Conservation (phyloP, 1,140 invertebrate species). For the Drosophila kohkoa region DNA sequence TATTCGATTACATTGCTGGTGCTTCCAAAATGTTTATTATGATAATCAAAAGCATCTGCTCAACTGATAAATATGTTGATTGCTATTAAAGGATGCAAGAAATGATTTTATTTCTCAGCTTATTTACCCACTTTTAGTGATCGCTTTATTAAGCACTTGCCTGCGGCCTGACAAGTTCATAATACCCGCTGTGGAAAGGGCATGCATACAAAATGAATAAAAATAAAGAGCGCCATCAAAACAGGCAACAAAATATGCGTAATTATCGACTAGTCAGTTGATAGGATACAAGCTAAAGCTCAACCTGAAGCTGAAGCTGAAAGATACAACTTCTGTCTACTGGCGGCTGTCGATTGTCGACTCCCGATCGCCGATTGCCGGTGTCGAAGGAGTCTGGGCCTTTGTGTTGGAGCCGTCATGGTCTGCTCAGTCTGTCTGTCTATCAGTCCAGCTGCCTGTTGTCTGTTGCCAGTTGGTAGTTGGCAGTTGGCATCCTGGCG, state of each 20-base stretch:
- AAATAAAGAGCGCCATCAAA: constrained; percentile 76
- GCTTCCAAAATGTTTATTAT: constrained; percentile 4
- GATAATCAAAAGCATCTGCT: background rate
- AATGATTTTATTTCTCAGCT: background rate
- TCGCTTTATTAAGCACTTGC: background rate
- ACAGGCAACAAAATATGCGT: constrained; percentile 82
- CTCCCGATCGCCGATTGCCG: constrained; percentile 4
- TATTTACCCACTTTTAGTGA: background rate
- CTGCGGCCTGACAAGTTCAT: constrained; percentile 21
- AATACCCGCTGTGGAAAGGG: constrained; percentile 36
- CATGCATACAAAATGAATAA: constrained; percentile 44
- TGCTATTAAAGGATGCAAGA: background rate
- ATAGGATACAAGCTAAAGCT: constrained; percentile 11
- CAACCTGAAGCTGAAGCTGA: background rate
- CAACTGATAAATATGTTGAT: background rate
- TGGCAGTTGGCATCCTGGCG: constrained; percentile 68
- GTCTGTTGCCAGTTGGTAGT: constrained; percentile 38
- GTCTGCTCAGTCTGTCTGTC: constrained; percentile 25
- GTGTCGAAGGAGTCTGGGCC: constrained; percentile 52
- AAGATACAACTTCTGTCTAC: background rate
- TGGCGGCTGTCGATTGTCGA: constrained; percentile 18
- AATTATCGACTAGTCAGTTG: constrained; percentile 72
- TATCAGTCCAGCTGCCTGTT: constrained; percentile 4
- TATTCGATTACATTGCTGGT: background rate
- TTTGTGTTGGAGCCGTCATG: constrained; percentile 70